Base-by-base conservation (phyloP, 2,113 vertebrate genomes). In the Gymnobelideus leadbeateri region DNA sequence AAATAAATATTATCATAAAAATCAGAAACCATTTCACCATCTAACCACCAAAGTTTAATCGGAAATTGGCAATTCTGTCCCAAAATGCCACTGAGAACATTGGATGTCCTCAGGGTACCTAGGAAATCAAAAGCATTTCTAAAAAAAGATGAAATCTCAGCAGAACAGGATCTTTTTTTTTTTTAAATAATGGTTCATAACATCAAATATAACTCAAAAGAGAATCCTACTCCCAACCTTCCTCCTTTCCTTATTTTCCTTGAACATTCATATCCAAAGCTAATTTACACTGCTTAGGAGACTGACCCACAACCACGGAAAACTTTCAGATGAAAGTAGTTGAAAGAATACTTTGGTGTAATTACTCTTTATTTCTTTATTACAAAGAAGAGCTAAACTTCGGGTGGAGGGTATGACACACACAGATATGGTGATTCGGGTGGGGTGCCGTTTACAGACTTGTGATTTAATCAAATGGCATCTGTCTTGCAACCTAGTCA, bases 1-100 rank as follows among this genome's bases (percentile, higher is more conserved):
- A 92, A 96, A 91, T 89, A 95, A 96, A 89, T 49, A 93, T 28
- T 94, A 94, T 4, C 93, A 95, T 47, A 95, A 21, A 95, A 47
- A 49, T 93, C 16, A 90, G 51, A 95, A 68, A 57, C 43, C 43
- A 94, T 47, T 47, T 91, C 89, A 25, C 16, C 43, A 24, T 95
- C 12, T 91, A 93, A 19, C 14, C 25, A 96, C 57, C 19, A 90
- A 94, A 94, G 77, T 11, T 68, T 89, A 94, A 94, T 89, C 89
- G 0, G 49, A 93, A 52, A 90, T 55, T 95, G 95, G 92, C 26
- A 93, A 89, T 94, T 46, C 3, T 25, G 61, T 51, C 25, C 90
- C 51, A 89, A 95, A 96, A 89, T 51, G 25, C 26, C n/a, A 91
- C 84, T 57, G 37, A 92, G 93, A 91, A 53, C 92, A 97, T 95